Conservation (phyloP, 2,888 invertebrate genomes). For the Apamea monoglypha region DNA sequence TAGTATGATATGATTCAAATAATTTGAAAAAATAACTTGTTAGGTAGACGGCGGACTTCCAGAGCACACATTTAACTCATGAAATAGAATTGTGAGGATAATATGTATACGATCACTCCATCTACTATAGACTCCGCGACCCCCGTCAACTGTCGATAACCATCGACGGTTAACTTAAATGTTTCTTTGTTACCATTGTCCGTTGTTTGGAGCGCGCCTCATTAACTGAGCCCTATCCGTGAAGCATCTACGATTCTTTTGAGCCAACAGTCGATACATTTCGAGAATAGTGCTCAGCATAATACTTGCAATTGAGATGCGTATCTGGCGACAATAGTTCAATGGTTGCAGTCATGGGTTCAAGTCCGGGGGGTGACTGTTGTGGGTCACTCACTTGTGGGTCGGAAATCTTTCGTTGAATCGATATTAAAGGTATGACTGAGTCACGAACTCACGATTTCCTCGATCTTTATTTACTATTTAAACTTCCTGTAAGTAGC, state of each 20-base stretch:
- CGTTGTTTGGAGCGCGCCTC: slow-evolving; percentile 66
- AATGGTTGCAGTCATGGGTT: slow-evolving; percentile 27
- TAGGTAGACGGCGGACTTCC: no score
- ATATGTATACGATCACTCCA: slow-evolving; percentile 8
- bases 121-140: neutral
- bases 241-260: slow-evolving; percentile 51
- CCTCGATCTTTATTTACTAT: neutral
- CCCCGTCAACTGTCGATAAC: slow-evolving; percentile 65
- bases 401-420: slow-evolving; percentile 16
- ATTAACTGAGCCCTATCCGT: slow-evolving; percentile 54
- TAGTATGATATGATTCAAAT: neutral
- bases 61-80: no score
- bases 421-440: slow-evolving; percentile 46
- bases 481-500: neutral
- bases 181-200: slow-evolving; percentile 72
- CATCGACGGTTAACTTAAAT: slow-evolving; percentile 70
- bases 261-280: slow-evolving; percentile 45
- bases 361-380: slow-evolving; percentile 38
- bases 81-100: neutral
- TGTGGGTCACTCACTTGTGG: slow-evolving; percentile 26
- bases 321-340: slow-evolving; percentile 63
- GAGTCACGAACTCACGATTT: slow-evolving; percentile 42
- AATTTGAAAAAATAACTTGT: no score
- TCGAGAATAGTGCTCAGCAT: slow-evolving; percentile 55
- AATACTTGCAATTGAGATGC: slow-evolving; percentile 56